Evolutionary conservation across 2,888 invertebrate species (phyloP).

Genomic region (Lasius platythorax): DNA sequence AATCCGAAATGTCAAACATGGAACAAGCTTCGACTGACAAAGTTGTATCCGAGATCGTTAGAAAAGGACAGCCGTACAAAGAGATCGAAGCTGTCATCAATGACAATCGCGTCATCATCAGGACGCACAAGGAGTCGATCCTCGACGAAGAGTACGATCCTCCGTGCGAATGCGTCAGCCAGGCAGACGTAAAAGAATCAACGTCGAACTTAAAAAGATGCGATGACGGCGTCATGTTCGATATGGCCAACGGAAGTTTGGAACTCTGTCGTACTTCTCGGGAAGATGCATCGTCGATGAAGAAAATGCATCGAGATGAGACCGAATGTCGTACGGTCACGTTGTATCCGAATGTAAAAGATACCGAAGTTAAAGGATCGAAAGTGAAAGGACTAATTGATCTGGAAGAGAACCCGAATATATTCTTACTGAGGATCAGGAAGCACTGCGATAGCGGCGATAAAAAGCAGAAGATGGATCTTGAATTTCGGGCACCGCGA

Average conservation of each 20-base stretch:
- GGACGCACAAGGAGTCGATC: conserved; percentile 60
- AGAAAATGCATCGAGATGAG: conserved; percentile 18
- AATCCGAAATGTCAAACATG: neutral
- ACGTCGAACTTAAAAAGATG: neutral
- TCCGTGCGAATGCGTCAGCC: conserved; percentile 78
- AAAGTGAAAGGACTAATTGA: conserved; percentile 51
- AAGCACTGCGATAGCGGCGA: conserved; percentile 74
- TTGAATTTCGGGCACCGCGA: conserved; percentile 81
- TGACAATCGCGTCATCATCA: conserved; percentile 71
- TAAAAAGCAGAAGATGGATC: conserved; percentile 76
- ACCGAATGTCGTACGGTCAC: conserved; percentile 42
- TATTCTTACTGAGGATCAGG: conserved; percentile 79
- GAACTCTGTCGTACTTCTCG: conserved; percentile 20
- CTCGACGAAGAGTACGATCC: conserved; percentile 72
- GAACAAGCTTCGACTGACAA: conserved; percentile 32
- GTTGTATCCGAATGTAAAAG: conserved; percentile 39
- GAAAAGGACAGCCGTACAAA: conserved; percentile 79
- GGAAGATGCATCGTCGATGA: neutral
- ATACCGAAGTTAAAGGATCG: neutral
- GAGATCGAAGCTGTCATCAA: conserved; percentile 82
- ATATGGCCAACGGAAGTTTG: conserved; percentile 14
- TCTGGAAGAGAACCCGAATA: conserved; percentile 82
- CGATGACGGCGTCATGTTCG: conserved; percentile 1
- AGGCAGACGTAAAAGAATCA: conserved; percentile 8
- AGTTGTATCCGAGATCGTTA: conserved; percentile 77